Base-by-base conservation (phyloP, 2,113 vertebrate species). In the Phainopepla nitens region DNA sequence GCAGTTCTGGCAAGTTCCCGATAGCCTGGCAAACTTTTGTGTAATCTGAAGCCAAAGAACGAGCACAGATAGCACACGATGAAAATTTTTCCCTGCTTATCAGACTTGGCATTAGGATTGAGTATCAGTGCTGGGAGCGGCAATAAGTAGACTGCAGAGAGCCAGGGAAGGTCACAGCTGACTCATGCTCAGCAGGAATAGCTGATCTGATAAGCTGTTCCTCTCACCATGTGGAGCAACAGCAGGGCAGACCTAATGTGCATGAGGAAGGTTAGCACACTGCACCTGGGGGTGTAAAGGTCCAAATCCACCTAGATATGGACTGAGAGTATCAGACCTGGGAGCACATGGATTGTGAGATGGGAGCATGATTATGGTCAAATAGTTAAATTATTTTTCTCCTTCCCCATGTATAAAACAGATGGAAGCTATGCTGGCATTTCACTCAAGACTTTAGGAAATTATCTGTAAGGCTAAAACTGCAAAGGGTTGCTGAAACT, bases 111-210 rank as follows among this genome's bases (percentile, higher is more conserved):
- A 83, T 47, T 47, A 58, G 71, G 73, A 60, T 49, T 24, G 61
- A 79, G 6, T 87, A 57, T 60, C 91, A 93, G 6, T 53, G 72
- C 81, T 64, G 0, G 0, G 21, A 76, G 47, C 29, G 66, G 66
- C 19, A 77, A 35, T 1, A 42, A 87, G 42, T 58, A 89, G 86
- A 94, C 83, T 80, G 71, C 93, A 94, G 70, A 73, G 68, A 70
- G n/a, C 29, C 58, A 41, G 44, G 83, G 66, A 96, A 96, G 94
- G 91, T 91, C 96, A 92, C 44, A 62, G 89, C 77, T 94, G 96
- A 96, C 73, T 87, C 96, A 92, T 4, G 58, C 82, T 91, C 35
- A 77, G 70, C 89, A 95, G 94, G 75, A 93, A 77, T 11, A 76
- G 87, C 54, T 51, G 47, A 54, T 60, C 45, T 73, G 95, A 97